A percentile compares a stretch with the other conserved stretches of the same genome.
phyloP scores from a whole-genome alignment of 2,113 vertebrate species.

The Nerophis lumbriciformis region DNA sequence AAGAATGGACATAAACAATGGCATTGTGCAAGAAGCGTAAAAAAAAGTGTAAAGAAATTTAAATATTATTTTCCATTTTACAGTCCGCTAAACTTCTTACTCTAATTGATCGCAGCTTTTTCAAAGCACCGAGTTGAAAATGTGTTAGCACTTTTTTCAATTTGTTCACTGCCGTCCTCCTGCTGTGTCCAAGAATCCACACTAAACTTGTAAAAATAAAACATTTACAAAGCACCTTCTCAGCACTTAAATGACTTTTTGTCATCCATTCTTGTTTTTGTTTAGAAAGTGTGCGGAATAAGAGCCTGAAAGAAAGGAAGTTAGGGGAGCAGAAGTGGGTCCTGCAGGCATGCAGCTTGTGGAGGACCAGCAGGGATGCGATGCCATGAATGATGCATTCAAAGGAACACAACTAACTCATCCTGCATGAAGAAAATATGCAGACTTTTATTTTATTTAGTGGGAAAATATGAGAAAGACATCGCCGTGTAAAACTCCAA shows the following conservation, averaged over 20 bases:
- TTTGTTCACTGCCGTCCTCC: conserved; percentile 30
- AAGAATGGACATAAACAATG: too few relatives aligned
- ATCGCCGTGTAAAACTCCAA: too few relatives aligned
- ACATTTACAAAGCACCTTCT: too few relatives aligned
- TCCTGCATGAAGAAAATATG: not conserved
- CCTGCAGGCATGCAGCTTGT: conserved; percentile 26
- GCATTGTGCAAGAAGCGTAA: too few relatives aligned
- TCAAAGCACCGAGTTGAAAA: conserved; percentile 37
- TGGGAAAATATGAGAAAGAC: too few relatives aligned
- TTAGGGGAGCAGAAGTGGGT: conserved; percentile 7
- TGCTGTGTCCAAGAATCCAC: conserved; percentile 30
- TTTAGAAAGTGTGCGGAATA: conserved; percentile 29
- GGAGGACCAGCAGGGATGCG: conserved; percentile 22
- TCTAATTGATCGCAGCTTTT: conserved; percentile 34
- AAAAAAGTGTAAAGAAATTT: too few relatives aligned
- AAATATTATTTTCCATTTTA: conserved; percentile 7
- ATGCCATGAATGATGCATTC: conserved; percentile 37
- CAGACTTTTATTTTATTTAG: too few relatives aligned
- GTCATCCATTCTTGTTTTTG: conserved; percentile 13
- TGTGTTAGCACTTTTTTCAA: conserved; percentile 21
- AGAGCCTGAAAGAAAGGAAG: conserved; percentile 9
- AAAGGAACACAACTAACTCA: conserved; percentile 21
- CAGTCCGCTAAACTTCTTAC: conserved; percentile 6
- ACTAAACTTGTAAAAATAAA: conserved; percentile 9
- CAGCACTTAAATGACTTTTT: not conserved